Evolutionary conservation across 2,113 vertebrate genomes (phyloP).

Genomic region (Rhea americana): DNA sequence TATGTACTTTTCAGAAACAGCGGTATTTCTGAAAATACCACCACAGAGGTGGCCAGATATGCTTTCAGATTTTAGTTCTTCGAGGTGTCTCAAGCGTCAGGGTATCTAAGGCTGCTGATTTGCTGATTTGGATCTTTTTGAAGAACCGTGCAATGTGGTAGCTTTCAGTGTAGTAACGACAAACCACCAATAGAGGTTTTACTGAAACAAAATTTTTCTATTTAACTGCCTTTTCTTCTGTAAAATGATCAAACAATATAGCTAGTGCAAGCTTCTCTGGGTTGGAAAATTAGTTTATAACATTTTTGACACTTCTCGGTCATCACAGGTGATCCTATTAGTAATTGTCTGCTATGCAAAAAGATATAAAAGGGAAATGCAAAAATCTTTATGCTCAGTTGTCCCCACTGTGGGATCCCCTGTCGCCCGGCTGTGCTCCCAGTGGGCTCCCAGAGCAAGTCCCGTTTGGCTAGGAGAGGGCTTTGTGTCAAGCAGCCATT

Average conservation of each 20-base stretch:
- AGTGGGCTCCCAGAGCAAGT: background rate
- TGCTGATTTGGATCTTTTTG: background rate
- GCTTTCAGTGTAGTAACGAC: background rate
- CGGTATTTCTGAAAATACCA: background rate
- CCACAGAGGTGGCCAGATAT: background rate
- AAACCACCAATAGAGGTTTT: background rate
- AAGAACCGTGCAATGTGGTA: background rate
- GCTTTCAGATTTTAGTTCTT: background rate
- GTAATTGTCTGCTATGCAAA: background rate
- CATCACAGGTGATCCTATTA: background rate
- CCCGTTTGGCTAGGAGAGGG: background rate
- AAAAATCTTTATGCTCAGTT: background rate
- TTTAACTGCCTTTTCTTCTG: background rate
- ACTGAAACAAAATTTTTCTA: background rate
- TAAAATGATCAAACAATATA: background rate
- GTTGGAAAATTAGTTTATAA: background rate
- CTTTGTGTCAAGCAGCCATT: background rate
- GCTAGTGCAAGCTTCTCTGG: background rate
- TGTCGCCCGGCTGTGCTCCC: background rate
- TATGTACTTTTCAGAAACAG: background rate
- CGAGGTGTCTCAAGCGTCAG: background rate
- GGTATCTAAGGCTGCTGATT: background rate
- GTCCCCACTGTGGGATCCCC: fast-evolving
- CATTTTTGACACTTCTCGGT: background rate
- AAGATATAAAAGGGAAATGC: background rate